Evolutionary conservation across 2,797 vertebrate species (phyloP).

Genomic region (Eleutherodactylus coqui): DNA sequence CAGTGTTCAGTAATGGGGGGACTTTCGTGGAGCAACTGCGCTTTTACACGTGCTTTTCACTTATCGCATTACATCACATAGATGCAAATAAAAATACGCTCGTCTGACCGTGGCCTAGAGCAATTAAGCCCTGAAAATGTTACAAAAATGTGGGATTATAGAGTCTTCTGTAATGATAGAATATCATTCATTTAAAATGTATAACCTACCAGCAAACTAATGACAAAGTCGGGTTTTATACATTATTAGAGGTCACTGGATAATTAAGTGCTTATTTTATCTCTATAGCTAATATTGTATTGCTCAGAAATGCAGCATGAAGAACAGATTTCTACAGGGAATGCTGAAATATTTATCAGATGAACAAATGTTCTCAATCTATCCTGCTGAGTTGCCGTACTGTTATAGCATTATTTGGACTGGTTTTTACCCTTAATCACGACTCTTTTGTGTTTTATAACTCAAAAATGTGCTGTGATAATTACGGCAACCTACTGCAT

Average conservation of each 20-base stretch:
- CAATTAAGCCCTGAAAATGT: neutral
- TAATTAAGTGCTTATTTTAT: neutral
- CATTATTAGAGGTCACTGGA: neutral
- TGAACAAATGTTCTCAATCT: neutral
- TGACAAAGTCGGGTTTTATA: neutral
- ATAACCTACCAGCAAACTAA: neutral
- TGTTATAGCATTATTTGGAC: neutral
- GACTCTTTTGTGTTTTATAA: neutral
- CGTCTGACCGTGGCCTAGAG: too few species aligned
- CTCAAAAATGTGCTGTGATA: neutral
- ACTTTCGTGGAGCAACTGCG: too few species aligned
- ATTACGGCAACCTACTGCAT: neutral
- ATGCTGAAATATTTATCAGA: neutral
- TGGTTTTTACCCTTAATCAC: neutral
- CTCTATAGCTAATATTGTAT: neutral
- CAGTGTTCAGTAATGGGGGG: too few species aligned
- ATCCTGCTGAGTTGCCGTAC: neutral
- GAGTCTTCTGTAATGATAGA: neutral
- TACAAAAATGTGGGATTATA: neutral
- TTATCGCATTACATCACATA: too few species aligned
- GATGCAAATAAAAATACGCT: too few species aligned
- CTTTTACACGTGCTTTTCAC: too few species aligned
- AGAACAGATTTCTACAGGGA: neutral
- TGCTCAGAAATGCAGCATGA: slow-evolving; percentile 8
- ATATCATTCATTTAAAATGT: neutral